phyloP scores from a whole-genome alignment of 2,888 invertebrate species.

The Drosophila fulvimacula region DNA sequence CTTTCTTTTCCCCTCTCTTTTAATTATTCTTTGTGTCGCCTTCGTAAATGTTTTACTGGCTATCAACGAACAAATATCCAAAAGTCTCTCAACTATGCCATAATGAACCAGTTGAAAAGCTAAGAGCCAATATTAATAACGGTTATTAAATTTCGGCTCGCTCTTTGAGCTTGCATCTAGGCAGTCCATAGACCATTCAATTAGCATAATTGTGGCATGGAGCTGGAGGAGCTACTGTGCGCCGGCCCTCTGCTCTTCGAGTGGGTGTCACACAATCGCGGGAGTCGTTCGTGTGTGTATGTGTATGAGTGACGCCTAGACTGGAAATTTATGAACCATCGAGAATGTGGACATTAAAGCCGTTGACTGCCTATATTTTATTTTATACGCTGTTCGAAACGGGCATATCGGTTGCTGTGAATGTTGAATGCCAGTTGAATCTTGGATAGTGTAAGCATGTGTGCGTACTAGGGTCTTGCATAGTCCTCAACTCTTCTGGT shows the following conservation, averaged over 20 bases:
- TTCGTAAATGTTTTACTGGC: conserved; percentile 28
- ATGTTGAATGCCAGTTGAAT: not conserved
- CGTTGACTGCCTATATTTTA: conserved; percentile 23
- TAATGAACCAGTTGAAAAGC: conserved; percentile 46
- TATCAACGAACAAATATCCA: not conserved
- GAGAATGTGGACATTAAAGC: conserved; percentile 42
- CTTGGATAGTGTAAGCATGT: not conserved
- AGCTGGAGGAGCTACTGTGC: conserved; percentile 48
- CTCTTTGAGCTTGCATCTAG: conserved; percentile 48
- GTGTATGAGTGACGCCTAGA: conserved; percentile 43
- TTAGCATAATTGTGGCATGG: conserved; percentile 50
- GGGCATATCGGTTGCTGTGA: not conserved
- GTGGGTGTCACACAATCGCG: conserved; percentile 27
- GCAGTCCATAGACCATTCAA: conserved; percentile 46
- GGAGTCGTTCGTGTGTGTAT: conserved; percentile 26
- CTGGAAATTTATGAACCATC: conserved; percentile 45
- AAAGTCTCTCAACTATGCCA: conserved; percentile 31
- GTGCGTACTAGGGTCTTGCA: not conserved
- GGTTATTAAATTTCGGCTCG: conserved; percentile 62
- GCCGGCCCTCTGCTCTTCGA: conserved; percentile 12
- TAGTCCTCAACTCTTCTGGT: not conserved
- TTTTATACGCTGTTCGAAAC: not conserved
- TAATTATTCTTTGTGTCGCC: not conserved
- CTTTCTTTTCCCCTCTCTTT: conserved; percentile 1
- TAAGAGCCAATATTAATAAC: conserved; percentile 48